Percentiles rank a stretch among this genome's conserved stretches.
phyloP scores from a whole-genome alignment of 2,888 invertebrate species.

The Scrobipalpa atriplicella region DNA sequence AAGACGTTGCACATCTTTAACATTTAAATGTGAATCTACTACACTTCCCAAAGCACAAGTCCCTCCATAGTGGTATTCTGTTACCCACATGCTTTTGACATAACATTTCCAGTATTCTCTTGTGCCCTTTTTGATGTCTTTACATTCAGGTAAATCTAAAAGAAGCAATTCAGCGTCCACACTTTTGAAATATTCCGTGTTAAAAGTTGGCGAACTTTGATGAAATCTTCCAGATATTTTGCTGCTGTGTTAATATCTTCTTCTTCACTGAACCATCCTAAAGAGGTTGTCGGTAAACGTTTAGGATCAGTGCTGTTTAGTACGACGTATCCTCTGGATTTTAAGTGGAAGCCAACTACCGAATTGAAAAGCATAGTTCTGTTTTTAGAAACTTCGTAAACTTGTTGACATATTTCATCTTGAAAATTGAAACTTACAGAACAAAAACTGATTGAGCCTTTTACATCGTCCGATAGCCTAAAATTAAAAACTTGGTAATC shows the following conservation, averaged over 20 bases:
- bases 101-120: conserved; percentile 87
- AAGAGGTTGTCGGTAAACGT: conserved; percentile 76
- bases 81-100: conserved; percentile 83
- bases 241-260: conserved; percentile 71
- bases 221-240: conserved; percentile 54
- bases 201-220: conserved; percentile 56
- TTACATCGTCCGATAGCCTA: conserved; percentile 37
- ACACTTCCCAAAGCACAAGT: conserved; percentile 89
- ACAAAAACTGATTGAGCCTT: conserved; percentile 35
- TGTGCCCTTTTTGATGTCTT: conserved; percentile 61
- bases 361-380: conserved; percentile 36
- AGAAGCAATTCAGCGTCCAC: conserved; percentile 50
- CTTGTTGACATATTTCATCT: conserved; percentile 42
- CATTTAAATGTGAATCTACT: conserved; percentile 83
- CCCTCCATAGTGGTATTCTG: conserved; percentile 86
- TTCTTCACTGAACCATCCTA: conserved; percentile 77
- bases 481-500: conserved; percentile 51
- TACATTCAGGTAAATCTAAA: conserved; percentile 39
- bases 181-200: conserved; percentile 62
- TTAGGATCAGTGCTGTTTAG: conserved; percentile 77
- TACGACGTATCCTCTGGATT: conserved; percentile 78
- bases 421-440: conserved; percentile 35
- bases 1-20: conserved; percentile 84
- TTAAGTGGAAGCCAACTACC: conserved; percentile 55
- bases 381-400: conserved; percentile 33